phyloP scores from a whole-genome alignment of 1,140 invertebrate species.

The Euborellia annulipes region DNA sequence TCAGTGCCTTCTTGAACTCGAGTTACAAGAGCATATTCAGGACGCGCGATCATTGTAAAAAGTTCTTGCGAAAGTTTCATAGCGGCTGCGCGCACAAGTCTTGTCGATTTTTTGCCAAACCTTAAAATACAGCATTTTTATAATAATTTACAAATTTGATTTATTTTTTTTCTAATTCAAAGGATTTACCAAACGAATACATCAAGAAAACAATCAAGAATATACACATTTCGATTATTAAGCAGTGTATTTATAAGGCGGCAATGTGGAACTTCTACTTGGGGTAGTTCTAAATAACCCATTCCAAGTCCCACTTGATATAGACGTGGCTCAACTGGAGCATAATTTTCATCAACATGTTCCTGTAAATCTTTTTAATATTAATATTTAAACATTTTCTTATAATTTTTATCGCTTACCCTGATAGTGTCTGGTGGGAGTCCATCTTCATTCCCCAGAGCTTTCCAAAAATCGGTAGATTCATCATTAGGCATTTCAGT shows the following conservation, averaged over 20 bases:
- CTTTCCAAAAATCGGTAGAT: slow-evolving; percentile 67
- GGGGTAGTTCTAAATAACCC: slow-evolving; percentile 96
- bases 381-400: no score
- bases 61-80: slow-evolving; percentile 91
- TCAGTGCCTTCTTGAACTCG: slow-evolving; percentile 71
- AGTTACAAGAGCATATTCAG: slow-evolving; percentile 75
- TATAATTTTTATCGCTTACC: no score
- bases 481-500: slow-evolving; percentile 72
- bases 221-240: slow-evolving; percentile 89
- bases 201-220: slow-evolving; percentile 89
- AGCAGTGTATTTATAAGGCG: slow-evolving; percentile 59
- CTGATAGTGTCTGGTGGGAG: slow-evolving; percentile 19
- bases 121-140: slow-evolving; percentile 28
- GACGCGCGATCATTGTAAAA: slow-evolving; percentile 80
- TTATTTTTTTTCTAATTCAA: not conserved
- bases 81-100: slow-evolving; percentile 88
- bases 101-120: slow-evolving; percentile 96
- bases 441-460: slow-evolving; percentile 38
- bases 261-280: slow-evolving; percentile 71
- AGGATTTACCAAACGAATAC: slow-evolving; percentile 87
- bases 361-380: slow-evolving; percentile 47
- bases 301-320: slow-evolving; percentile 94
- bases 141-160: slow-evolving; percentile 1
- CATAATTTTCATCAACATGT: slow-evolving; percentile 65
- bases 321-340: slow-evolving; percentile 58